Percentiles rank a stretch among this genome's conserved stretches.
These are phyloP conservation scores for Montifringilla adamsi DNA, from an alignment of 2,113 vertebrate genomes.

Conservation along the genomic window DNA sequence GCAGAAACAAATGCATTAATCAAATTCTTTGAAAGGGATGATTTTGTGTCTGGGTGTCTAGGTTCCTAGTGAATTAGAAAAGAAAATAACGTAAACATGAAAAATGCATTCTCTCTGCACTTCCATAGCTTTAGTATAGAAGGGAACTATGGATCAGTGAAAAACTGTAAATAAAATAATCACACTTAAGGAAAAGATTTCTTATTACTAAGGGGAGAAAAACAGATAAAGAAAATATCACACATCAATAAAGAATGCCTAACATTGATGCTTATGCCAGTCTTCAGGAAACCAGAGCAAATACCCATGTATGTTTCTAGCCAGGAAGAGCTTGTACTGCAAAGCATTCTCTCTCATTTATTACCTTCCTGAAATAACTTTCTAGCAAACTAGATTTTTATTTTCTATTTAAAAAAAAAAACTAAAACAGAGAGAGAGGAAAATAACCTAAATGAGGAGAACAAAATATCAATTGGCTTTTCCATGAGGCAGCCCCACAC, in stretches of 20 bases:
- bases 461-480: neutral
- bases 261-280: neutral
- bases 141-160: neutral
- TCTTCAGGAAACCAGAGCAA: constrained; percentile 5
- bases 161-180: neutral
- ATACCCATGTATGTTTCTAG: neutral
- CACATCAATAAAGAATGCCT: neutral
- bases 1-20: neutral
- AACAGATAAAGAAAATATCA: neutral
- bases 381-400: neutral
- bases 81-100: neutral
- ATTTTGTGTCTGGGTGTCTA: neutral
- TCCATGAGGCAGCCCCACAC: neutral
- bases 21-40: neutral
- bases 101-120: neutral
- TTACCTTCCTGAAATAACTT: neutral
- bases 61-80: neutral
- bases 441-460: neutral
- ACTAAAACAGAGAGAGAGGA: neutral
- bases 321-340: neutral
- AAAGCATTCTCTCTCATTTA: neutral
- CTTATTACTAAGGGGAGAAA: neutral
- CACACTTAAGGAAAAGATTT: neutral
- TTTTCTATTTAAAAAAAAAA: neutral
- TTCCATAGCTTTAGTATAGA: neutral